phyloP scores from a whole-genome alignment of 2,888 invertebrate species.

The Gastrophysa polygoni region DNA sequence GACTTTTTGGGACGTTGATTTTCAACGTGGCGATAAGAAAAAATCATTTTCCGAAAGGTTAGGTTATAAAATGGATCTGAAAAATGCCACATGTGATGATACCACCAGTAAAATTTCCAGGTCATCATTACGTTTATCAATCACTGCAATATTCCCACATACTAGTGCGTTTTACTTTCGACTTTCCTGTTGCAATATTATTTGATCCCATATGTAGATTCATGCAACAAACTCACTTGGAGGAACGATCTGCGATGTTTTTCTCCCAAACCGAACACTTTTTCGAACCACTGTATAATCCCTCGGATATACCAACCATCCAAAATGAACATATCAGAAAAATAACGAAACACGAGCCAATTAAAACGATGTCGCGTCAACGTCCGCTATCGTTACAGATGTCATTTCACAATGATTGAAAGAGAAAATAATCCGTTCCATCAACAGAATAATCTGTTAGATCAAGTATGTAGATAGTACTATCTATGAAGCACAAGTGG shows the following conservation, averaged over 20 bases:
- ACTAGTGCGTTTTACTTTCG: no score
- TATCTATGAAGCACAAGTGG: not conserved
- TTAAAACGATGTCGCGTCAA: not conserved
- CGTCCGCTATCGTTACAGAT: not conserved
- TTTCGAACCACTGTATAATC: not conserved
- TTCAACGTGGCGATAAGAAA: no score
- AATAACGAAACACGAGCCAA: not conserved
- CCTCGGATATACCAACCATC: not conserved
- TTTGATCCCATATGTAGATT: no score
- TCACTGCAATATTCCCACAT: no score
- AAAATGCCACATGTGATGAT: no score
- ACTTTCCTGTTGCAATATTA: no score
- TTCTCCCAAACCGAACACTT: not conserved
- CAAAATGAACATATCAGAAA: not conserved
- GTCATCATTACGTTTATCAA: no score
- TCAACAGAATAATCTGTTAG: not conserved
- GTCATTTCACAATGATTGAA: not conserved
- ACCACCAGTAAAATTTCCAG: no score
- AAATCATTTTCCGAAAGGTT: no score
- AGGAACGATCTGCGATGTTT: not conserved
- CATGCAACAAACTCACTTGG: not conserved
- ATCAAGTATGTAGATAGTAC: not conserved
- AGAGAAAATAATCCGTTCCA: not conserved
- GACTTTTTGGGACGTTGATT: no score
- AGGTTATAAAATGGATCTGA: no score